Conservation (phyloP, 2,113 vertebrate genomes). For the Bombycilla garrulus region DNA sequence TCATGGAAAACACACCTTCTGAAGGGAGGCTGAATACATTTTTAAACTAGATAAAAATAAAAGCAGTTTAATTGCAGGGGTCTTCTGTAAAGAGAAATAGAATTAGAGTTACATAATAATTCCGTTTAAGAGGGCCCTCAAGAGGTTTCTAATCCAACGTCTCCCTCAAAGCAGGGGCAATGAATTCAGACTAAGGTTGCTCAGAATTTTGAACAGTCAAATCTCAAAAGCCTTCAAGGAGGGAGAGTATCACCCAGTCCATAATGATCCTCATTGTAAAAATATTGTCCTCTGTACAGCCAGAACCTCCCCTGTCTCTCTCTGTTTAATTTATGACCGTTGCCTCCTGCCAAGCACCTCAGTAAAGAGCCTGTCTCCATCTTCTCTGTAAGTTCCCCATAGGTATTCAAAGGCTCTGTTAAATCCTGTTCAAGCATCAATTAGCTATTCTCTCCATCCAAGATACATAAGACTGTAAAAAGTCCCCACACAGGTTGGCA, state of each 20-base stretch:
- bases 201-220: background rate
- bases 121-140: background rate
- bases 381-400: background rate
- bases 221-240: background rate
- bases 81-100: background rate
- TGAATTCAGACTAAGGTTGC: background rate
- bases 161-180: background rate
- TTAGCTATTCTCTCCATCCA: background rate
- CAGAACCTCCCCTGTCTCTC: background rate
- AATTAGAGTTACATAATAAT: background rate
- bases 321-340: background rate
- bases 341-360: background rate
- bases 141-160: background rate
- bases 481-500: fast-evolving
- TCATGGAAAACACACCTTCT: background rate
- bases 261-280: background rate
- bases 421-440: background rate
- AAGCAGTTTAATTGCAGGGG: background rate
- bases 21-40: background rate
- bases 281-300: background rate
- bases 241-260: background rate
- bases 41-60: background rate
- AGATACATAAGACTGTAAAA: background rate
- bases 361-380: background rate
- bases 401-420: background rate